Percentiles rank a stretch among this genome's conserved stretches.
Evolutionary conservation across 2,113 vertebrate species (phyloP).

Genomic region (Pogona vitticeps): DNA sequence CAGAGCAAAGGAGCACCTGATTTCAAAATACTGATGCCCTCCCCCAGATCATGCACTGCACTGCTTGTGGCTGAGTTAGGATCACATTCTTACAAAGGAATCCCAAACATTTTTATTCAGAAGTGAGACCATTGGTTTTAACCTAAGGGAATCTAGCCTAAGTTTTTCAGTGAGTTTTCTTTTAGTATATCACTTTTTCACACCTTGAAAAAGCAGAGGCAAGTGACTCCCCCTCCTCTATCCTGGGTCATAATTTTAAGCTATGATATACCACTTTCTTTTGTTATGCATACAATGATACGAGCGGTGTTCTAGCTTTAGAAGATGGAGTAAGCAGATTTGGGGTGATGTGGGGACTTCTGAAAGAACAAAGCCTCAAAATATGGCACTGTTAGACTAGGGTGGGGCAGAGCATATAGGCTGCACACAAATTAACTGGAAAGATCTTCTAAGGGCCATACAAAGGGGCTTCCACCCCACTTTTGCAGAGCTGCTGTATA

Average conservation of each 20-base stretch:
- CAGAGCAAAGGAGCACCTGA: too few relatives aligned
- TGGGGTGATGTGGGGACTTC: neutral
- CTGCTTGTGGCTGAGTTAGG: neutral
- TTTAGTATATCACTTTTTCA: neutral
- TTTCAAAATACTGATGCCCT: too few relatives aligned
- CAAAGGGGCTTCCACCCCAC: neutral
- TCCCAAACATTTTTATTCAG: neutral
- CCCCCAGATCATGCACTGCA: too few relatives aligned
- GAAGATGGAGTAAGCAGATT: neutral
- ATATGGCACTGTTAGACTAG: neutral
- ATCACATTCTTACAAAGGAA: neutral
- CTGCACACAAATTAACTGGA: neutral
- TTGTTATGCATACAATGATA: neutral
- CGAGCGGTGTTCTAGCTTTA: neutral
- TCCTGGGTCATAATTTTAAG: neutral
- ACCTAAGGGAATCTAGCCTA: neutral
- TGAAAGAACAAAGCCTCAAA: neutral
- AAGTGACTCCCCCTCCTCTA: neutral
- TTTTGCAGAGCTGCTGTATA: conserved; percentile 58
- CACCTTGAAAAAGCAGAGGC: neutral
- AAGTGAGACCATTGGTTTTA: neutral
- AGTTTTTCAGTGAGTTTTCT: neutral
- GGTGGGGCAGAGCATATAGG: neutral
- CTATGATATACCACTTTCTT: neutral
- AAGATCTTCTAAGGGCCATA: neutral